Base-by-base conservation (phyloP, 2,113 vertebrate species). In the Picathartes gymnocephalus region DNA sequence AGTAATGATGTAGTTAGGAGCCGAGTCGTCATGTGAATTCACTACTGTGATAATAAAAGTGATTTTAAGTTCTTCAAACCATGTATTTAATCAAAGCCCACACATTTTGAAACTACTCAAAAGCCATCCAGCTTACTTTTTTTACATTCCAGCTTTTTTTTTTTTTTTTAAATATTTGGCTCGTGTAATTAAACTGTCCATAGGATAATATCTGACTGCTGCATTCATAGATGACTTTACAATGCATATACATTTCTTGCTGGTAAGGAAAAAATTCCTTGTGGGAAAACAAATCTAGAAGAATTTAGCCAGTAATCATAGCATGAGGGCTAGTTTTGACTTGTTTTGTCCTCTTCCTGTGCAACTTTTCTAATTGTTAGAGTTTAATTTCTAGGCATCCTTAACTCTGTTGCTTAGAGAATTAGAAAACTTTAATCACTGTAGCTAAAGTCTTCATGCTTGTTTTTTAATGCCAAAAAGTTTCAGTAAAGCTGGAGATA, bases 1-100 rank as follows among this genome's bases (percentile, higher is more conserved):
- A 13, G n/a, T 35, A 23, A 4, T 50, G 10, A 4, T 3, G 11
- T 10, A 3, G 6, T 2, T 30, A 7, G 7, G 19, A 69, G 20
- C 15, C n/a, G 13, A 8, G 11, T n/a, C 22, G 47, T 58, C 8
- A 2, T 33, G 57, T 40, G 31, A 27, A 9, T 66, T 76, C 39
- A 2, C 14, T 57, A 0, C 27, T 17, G 18, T 33, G 24, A 5
- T 47, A 35, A 47, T 17, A 37, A 57, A 51, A 42, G 35, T 18
- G 27, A 9, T 65, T 60, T 45, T 37, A 15, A 21, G 76, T 61
- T 42, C 42, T 77, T 83, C 23, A 39, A 35, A 62, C 35, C 11
- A 4, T 30, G 8, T 28, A 3, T 54, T 85, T 61, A 64, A 37
- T 68, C 24, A 35, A 62, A 61, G 25, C 20, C 4, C 23, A 57